A percentile compares a stretch with the other conserved stretches of the same genome.
These are phyloP conservation scores for Ceyx cyanopectus DNA, from an alignment of 2,113 vertebrate genomes.

Conservation along the genomic window DNA sequence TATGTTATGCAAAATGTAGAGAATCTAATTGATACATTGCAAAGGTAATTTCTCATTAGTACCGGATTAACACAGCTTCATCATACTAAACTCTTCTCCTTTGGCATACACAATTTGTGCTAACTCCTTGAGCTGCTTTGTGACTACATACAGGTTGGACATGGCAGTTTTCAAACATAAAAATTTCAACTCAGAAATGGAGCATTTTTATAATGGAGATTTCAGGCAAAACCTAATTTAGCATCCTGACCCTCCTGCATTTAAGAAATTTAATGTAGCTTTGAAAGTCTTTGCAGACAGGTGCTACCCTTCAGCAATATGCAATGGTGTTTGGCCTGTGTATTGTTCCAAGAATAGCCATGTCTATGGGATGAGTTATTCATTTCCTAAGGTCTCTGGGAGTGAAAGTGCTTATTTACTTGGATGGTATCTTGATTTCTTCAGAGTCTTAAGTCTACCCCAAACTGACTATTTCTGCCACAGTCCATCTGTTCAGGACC, in stretches of 20 bases:
- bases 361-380: not conserved
- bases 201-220: not conserved
- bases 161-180: not conserved
- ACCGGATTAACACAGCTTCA: not conserved
- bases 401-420: not conserved
- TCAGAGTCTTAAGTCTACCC: not conserved
- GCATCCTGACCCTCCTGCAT: not conserved
- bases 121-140: not conserved
- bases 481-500: not conserved
- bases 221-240: not conserved
- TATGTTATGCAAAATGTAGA: not conserved
- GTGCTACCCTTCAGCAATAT: not conserved
- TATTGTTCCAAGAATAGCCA: not conserved
- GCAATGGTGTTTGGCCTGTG: not conserved
- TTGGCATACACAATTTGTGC: not conserved
- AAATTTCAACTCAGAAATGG: not conserved
- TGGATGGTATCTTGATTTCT: not conserved
- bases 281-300: not conserved
- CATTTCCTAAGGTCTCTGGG: not conserved
- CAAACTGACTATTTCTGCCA: not conserved
- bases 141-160: fast-evolving
- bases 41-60: not conserved
- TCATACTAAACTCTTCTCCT: not conserved
- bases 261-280: not conserved
- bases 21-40: not conserved